Conservation (phyloP, 2,797 vertebrate species). For the Enteromius afrohamiltoni region DNA sequence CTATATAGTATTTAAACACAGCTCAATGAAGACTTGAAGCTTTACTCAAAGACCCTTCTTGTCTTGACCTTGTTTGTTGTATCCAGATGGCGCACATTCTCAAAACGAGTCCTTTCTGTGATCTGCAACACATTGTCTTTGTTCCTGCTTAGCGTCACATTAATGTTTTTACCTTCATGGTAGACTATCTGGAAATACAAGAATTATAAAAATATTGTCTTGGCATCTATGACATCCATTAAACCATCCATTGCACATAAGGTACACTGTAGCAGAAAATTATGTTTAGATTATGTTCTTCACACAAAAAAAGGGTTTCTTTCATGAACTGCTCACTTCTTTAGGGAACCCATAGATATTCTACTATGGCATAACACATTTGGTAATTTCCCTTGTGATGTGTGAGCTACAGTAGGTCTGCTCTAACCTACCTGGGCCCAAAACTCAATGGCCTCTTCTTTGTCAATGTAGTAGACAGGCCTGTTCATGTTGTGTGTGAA, state of each 20-base stretch:
- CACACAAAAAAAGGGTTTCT: not conserved
- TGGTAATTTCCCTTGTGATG: not conserved
- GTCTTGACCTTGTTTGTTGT: constrained; percentile 37
- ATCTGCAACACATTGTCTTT: constrained; percentile 27
- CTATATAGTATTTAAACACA: not conserved
- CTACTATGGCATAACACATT: not conserved
- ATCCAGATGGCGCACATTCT: constrained; percentile 5
- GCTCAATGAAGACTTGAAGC: not conserved
- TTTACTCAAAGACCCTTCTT: not conserved
- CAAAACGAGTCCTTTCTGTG: constrained; percentile 20
- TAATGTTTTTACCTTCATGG: constrained; percentile 20
- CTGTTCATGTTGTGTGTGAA: constrained; percentile 46
- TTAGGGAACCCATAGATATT: not conserved
- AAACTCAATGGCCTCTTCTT: constrained; percentile 19
- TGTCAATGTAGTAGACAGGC: constrained; percentile 33
- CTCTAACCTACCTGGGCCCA: constrained; percentile 37
- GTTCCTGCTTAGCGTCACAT: constrained; percentile 30
- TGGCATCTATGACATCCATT: not conserved
- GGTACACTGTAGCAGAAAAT: not conserved
- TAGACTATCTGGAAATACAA: constrained; percentile 17
- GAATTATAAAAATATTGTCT: not conserved
- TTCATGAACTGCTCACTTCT: not conserved
- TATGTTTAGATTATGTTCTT: not conserved
- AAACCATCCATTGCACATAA: not conserved
- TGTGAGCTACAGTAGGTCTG: not conserved